These are phyloP conservation scores for Leucoraja erinaceus DNA, from an alignment of 2,113 vertebrate genomes.

Conservation along the genomic window DNA sequence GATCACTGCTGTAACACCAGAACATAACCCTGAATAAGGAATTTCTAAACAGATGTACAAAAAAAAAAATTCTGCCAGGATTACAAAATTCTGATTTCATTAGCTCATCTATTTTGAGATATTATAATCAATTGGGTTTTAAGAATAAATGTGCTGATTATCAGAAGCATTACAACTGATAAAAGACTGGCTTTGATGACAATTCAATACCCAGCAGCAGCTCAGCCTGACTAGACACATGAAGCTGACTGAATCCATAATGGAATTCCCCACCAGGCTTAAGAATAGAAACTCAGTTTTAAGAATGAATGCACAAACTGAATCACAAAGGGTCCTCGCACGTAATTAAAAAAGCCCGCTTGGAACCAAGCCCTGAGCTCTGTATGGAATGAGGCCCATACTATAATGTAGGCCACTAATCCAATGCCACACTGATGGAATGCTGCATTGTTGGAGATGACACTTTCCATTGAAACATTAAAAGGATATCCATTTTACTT, in stretches of 20 bases:
- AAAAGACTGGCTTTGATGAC: constrained; percentile 54
- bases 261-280: constrained; percentile 58
- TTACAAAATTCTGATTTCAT: constrained; percentile 44
- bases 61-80: neutral
- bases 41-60: neutral
- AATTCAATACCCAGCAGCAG: constrained; percentile 56
- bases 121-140: constrained; percentile 47
- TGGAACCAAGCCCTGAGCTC: neutral
- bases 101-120: constrained; percentile 42
- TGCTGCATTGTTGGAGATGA: neutral
- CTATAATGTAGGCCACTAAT: neutral
- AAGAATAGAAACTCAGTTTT: constrained; percentile 56
- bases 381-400: neutral
- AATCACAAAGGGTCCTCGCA: constrained; percentile 14
- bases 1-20: constrained; percentile 6
- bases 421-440: neutral
- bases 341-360: constrained; percentile 10
- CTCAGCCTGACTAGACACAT: constrained; percentile 54
- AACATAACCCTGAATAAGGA: neutral
- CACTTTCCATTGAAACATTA: neutral
- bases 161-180: constrained; percentile 53
- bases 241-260: constrained; percentile 57
- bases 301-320: constrained; percentile 36
- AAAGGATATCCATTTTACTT: neutral
- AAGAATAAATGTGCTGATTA: constrained; percentile 69